Evolutionary conservation across 2,797 vertebrate genomes (phyloP).

Genomic region (Perodicticus potto): DNA sequence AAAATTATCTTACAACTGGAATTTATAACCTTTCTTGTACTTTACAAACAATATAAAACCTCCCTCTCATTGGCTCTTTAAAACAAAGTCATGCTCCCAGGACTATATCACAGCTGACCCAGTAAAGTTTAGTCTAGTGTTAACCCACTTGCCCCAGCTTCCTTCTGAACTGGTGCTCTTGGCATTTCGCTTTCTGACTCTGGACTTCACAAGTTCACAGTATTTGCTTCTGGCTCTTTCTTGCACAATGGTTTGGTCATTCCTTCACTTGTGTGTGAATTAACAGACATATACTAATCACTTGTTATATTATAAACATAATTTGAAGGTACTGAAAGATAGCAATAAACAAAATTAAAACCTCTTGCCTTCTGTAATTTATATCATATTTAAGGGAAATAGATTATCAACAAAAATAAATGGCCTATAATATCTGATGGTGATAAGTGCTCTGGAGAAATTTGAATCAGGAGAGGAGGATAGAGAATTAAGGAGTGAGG

Average conservation of each 20-base stretch:
- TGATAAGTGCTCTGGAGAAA: background rate
- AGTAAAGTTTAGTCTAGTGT: constrained; percentile 51
- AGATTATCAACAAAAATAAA: background rate
- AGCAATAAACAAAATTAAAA: background rate
- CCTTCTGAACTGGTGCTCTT: constrained; percentile 46
- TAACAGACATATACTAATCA: background rate
- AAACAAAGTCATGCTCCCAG: background rate
- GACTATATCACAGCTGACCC: background rate
- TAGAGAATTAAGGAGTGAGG: background rate
- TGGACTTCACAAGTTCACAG: background rate
- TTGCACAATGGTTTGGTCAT: background rate
- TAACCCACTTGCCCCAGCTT: constrained; percentile 35
- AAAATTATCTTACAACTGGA: constrained; percentile 33
- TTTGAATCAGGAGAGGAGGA: background rate
- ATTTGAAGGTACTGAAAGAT: background rate
- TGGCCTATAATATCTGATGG: background rate
- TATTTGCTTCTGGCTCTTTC: background rate
- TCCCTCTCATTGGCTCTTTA: background rate
- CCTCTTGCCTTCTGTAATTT: background rate
- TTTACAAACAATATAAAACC: constrained; percentile 26
- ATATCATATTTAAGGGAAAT: background rate
- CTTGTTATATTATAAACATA: background rate
- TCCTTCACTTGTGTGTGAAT: background rate
- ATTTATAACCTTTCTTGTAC: constrained; percentile 31
- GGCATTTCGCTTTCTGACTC: background rate